Conservation (phyloP, 2,113 vertebrate species). For the Chinchilla lanigera region DNA sequence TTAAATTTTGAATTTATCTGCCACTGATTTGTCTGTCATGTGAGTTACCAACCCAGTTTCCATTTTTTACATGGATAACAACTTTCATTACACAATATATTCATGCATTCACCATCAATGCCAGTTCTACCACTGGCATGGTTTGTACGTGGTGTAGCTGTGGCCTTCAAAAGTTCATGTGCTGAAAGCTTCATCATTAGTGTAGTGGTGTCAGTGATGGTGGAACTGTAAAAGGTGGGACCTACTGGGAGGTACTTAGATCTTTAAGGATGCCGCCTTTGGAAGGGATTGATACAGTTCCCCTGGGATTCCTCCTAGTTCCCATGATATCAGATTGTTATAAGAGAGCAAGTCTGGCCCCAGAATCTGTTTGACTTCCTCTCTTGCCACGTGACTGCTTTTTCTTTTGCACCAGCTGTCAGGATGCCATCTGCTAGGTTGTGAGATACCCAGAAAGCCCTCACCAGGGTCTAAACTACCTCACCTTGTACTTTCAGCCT, state of each 20-base stretch:
- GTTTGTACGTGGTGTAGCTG: neutral
- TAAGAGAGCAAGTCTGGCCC: too few species aligned
- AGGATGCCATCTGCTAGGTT: neutral
- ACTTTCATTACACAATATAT: neutral
- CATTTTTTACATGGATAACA: neutral
- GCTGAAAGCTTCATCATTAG: neutral
- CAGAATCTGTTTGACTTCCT: neutral
- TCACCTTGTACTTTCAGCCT: neutral
- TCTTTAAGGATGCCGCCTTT: neutral
- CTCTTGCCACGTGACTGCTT: neutral
- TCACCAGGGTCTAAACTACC: neutral
- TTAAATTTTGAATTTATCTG: conserved; percentile 21
- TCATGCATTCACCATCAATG: neutral
- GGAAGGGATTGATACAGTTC: neutral
- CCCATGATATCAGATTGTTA: neutral
- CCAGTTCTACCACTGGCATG: neutral
- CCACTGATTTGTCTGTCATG: neutral
- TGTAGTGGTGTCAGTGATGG: neutral
- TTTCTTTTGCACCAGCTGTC: neutral
- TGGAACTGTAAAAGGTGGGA: neutral
- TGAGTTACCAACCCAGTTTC: neutral
- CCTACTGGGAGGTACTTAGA: neutral
- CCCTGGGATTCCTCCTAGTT: neutral
- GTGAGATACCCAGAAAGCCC: neutral
- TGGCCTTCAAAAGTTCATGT: neutral